Conservation (phyloP, 2,888 invertebrate genomes). For the Spodoptera littoralis region DNA sequence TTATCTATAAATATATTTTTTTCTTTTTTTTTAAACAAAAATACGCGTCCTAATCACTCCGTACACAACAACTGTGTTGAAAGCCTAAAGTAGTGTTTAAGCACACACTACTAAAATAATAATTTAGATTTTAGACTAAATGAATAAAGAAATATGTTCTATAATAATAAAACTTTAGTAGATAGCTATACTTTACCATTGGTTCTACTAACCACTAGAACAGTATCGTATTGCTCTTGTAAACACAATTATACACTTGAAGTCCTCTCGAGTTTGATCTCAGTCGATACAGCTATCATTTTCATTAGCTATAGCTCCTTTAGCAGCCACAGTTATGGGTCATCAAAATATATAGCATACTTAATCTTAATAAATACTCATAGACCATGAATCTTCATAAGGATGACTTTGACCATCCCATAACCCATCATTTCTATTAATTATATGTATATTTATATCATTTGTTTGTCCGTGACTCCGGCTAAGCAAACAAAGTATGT, state of each 20-base stretch:
- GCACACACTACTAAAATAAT: too few relatives aligned
- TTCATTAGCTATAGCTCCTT: background rate
- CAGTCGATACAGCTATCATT: background rate
- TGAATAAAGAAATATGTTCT: too few relatives aligned
- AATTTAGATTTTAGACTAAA: too few relatives aligned
- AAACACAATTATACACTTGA: background rate
- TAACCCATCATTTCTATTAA: conserved; percentile 41
- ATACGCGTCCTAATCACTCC: too few relatives aligned
- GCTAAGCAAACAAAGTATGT: conserved; percentile 37
- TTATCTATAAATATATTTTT: too few relatives aligned
- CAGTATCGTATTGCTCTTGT: too few relatives aligned
- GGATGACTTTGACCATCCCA: conserved; percentile 25
- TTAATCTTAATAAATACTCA: conserved; percentile 44
- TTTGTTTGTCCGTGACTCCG: conserved; percentile 29
- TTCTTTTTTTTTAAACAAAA: too few relatives aligned
- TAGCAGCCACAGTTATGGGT: conserved; percentile 10
- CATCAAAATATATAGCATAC: conserved; percentile 30
- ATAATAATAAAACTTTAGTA: too few relatives aligned
- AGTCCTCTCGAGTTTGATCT: background rate
- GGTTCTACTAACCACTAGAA: too few relatives aligned
- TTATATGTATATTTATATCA: conserved; percentile 27
- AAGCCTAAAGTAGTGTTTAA: too few relatives aligned
- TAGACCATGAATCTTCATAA: conserved; percentile 33
- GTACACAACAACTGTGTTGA: too few relatives aligned
- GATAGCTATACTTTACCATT: too few relatives aligned